Evolutionary conservation across 2,113 vertebrate species (phyloP).

Genomic region (Heliornis fulica): DNA sequence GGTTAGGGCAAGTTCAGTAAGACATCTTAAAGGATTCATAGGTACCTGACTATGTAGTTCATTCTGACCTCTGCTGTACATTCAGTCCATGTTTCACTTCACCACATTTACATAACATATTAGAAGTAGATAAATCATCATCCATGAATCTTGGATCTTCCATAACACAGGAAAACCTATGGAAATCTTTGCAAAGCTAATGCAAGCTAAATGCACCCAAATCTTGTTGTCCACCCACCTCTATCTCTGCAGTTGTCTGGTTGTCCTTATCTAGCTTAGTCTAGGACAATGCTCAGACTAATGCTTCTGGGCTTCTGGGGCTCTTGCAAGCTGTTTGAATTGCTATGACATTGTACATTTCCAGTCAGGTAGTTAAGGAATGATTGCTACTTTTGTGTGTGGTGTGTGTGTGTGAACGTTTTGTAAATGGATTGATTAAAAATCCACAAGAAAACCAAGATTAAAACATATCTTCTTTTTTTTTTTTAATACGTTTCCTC

Average conservation of each 20-base stretch:
- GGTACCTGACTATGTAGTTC: not conserved
- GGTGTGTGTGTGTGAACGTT: not conserved
- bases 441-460: not conserved
- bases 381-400: not conserved
- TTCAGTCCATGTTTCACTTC: not conserved
- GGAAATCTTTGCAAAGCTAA: not conserved
- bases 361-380: not conserved
- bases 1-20: not conserved
- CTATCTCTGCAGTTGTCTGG: not conserved
- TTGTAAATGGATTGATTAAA: not conserved
- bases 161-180: not conserved
- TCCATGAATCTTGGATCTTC: not conserved
- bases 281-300: not conserved
- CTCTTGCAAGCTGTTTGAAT: not conserved
- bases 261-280: not conserved
- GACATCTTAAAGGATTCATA: rapidly evolving
- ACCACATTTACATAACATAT: not conserved
- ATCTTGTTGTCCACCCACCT: not conserved
- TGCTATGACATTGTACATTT: not conserved
- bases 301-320: no score
- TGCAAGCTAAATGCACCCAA: not conserved
- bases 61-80: not conserved
- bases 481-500: not conserved
- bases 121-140: not conserved
- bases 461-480: not conserved